Evolutionary conservation across 2,888 invertebrate species (phyloP).

Genomic region (Salticus scenicus): DNA sequence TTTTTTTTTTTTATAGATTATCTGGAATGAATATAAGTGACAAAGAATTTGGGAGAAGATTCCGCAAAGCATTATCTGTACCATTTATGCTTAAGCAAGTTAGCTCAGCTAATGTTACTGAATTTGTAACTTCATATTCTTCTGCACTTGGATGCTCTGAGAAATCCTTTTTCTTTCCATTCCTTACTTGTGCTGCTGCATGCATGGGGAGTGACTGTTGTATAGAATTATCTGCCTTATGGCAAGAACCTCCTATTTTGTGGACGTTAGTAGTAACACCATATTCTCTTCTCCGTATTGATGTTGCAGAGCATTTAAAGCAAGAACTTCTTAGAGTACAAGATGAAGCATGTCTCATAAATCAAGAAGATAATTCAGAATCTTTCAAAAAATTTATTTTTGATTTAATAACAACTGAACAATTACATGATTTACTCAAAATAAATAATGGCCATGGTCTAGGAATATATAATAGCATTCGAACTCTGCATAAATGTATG

Average conservation of each 20-base stretch:
- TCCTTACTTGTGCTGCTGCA: constrained; percentile 60
- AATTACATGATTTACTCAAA: constrained; percentile 53
- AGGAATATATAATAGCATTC: constrained; percentile 63
- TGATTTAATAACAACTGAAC: constrained; percentile 48
- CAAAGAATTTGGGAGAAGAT: constrained; percentile 59
- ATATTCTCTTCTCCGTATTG: constrained; percentile 43
- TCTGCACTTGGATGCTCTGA: constrained; percentile 57
- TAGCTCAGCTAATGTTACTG: constrained; percentile 49
- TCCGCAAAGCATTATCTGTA: constrained; percentile 60
- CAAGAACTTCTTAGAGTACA: constrained; percentile 40
- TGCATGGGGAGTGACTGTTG: constrained; percentile 55
- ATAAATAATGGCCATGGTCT: constrained; percentile 59
- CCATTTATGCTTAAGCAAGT: constrained; percentile 60
- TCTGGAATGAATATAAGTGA: constrained; percentile 46
- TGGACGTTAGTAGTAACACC: constrained; percentile 64
- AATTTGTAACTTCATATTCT: constrained; percentile 53
- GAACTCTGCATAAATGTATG: constrained; percentile 45
- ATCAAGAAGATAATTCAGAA: constrained; percentile 43
- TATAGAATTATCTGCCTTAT: constrained; percentile 47
- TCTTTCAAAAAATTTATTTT: constrained; percentile 48
- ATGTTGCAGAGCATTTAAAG: constrained; percentile 63
- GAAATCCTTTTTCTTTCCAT: constrained; percentile 62
- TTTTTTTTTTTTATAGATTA: background rate
- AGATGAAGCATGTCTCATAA: constrained; percentile 23
- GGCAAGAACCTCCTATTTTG: constrained; percentile 58